Evolutionary conservation across 2,888 invertebrate genomes (phyloP).

Genomic region (Hydraecia micacea): DNA sequence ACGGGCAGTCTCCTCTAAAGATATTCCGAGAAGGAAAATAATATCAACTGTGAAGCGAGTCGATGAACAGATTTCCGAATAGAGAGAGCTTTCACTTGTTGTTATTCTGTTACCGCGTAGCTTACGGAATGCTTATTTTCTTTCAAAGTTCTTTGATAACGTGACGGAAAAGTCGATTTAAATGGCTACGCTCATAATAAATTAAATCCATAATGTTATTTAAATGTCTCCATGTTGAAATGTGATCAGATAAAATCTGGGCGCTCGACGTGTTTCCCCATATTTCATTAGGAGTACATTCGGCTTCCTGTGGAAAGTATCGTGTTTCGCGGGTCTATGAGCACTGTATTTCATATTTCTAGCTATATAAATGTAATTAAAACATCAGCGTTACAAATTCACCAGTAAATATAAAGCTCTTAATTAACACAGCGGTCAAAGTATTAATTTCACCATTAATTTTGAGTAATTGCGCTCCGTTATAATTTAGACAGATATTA

Average conservation of each 20-base stretch:
- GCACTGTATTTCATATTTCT: constrained; percentile 55
- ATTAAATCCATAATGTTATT: constrained; percentile 54
- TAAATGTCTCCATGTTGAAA: constrained; percentile 43
- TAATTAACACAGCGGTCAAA: constrained; percentile 89
- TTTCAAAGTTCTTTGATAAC: constrained; percentile 54
- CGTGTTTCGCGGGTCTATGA: constrained; percentile 61
- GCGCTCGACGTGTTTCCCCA: constrained; percentile 22
- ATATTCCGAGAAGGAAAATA: constrained; percentile 69
- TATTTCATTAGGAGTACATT: constrained; percentile 55
- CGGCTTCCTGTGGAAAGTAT: constrained; percentile 54
- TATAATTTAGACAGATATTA: constrained; percentile 86
- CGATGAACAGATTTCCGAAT: constrained; percentile 70
- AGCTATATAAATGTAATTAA: constrained; percentile 72
- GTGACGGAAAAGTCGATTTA: constrained; percentile 42
- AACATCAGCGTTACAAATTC: constrained; percentile 76
- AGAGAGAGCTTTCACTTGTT: constrained; percentile 67
- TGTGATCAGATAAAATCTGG: constrained; percentile 39
- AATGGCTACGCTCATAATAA: constrained; percentile 49
- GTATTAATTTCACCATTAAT: constrained; percentile 90
- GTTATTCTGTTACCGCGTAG: constrained; percentile 61
- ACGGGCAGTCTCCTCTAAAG: constrained; percentile 70
- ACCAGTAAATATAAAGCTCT: constrained; percentile 83
- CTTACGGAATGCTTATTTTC: constrained; percentile 60
- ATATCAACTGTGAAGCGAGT: constrained; percentile 66
- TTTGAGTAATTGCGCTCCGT: constrained; percentile 87